Evolutionary conservation across 2,113 vertebrate species (phyloP), one percentile per base, ranked within the genome.

Genomic region (Zingel zingel): DNA sequence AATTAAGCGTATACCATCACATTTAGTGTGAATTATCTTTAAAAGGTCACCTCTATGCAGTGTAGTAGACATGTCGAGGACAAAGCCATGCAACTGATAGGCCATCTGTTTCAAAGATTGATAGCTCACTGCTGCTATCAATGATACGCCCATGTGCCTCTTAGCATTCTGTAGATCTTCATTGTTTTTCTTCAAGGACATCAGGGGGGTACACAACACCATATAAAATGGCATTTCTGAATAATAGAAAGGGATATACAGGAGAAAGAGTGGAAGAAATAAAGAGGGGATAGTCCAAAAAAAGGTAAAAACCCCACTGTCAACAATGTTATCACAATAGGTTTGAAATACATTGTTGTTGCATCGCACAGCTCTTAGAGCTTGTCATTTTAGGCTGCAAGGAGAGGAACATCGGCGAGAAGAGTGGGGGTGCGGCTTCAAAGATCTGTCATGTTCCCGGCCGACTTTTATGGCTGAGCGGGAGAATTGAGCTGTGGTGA

Each of bases 81-180:
- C 88, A 81, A 81, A 90, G 81, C 88, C 68, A 66, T 70, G 63
- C 87, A 71, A 54, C 70, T 84, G 87, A 83, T 86, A 84, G 85
- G 74, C 91, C 88, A 93, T 94, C 93, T 91, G 90, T 93, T 92
- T 85, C 61, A n/a, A 74, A 91, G 92, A 94, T 90, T 93, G 90
- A 93, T 93, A 84, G 90, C 84, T 84, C 57, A 14, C 79, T 27
- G 61, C 81, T 56, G 80, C 86, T 85, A 90, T 85, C 88, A 90
- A 80, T 85, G 90, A 85, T 87, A 89, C 54, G 86, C 80, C 89
- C 78, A 88, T 77, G 83, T 72, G 85, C 73, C 76, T 85, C 76
- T 92, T 83, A 91, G 84, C 89, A 89, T 92, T 86, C 87, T 86
- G 67, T 33, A 86, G 86, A 87, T 90, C 88, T 78, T 89, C 86